Evolutionary conservation across 2,888 invertebrate species (phyloP).

Genomic region (Theodoxus fluviatilis): DNA sequence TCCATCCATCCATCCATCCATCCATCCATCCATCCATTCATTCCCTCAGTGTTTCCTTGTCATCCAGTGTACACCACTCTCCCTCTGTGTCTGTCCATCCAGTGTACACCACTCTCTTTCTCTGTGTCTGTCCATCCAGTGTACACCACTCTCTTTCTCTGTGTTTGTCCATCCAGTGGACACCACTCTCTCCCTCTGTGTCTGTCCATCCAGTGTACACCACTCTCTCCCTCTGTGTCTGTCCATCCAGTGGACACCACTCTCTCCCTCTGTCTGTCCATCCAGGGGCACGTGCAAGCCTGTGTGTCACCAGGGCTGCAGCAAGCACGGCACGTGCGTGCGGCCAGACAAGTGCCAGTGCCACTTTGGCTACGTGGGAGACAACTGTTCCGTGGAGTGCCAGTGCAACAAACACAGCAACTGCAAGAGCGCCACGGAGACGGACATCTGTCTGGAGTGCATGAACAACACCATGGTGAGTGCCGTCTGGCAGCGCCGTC

Average conservation of each 20-base stretch:
- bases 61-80: too few relatives aligned
- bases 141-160: too few relatives aligned
- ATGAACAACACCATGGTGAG: constrained; percentile 87
- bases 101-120: too few relatives aligned
- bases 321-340: constrained; percentile 63
- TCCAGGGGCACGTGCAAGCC: constrained; percentile 55
- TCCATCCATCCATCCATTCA: too few relatives aligned
- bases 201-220: not conserved
- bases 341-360: constrained; percentile 73
- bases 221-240: not conserved
- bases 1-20: too few relatives aligned
- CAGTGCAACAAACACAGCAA: constrained; percentile 93
- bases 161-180: too few relatives aligned
- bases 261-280: not conserved
- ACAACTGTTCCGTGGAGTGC: constrained; percentile 91
- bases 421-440: constrained; percentile 79
- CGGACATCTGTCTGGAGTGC: constrained; percentile 83
- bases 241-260: not conserved
- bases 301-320: constrained; percentile 64
- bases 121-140: too few relatives aligned
- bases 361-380: constrained; percentile 93
- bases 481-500: too few relatives aligned
- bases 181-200: too few relatives aligned
- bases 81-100: too few relatives aligned
- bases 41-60: too few relatives aligned